phyloP scores from a whole-genome alignment of 2,888 invertebrate genomes.

The Myopa testacea region DNA sequence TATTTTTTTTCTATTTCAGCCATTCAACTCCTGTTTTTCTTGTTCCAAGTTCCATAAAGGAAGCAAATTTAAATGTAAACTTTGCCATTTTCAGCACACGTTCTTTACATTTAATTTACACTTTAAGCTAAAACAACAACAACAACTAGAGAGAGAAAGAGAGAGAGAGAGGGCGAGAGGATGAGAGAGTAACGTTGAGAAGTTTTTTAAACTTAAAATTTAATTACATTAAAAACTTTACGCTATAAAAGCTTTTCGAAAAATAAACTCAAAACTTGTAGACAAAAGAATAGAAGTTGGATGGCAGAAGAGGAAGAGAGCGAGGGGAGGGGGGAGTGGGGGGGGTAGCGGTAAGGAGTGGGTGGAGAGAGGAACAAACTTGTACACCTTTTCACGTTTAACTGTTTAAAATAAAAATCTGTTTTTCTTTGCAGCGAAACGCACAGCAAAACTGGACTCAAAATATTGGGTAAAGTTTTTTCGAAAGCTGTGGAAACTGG shows the following conservation, averaged over 20 bases:
- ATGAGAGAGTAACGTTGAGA: background rate
- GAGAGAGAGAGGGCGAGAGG: background rate
- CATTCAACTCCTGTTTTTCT: background rate
- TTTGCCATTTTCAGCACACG: background rate
- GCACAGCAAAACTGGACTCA: no score
- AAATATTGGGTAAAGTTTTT: no score
- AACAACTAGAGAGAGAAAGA: background rate
- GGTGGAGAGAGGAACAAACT: background rate
- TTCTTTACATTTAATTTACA: background rate
- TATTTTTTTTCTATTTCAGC: no score
- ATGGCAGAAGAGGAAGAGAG: background rate
- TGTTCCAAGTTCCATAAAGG: background rate
- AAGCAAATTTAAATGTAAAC: background rate
- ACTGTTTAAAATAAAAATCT: no score
- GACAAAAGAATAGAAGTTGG: background rate
- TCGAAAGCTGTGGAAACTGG: no score
- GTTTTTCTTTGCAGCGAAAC: no score
- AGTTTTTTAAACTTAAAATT: background rate
- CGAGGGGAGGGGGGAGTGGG: background rate
- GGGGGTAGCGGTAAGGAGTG: no score
- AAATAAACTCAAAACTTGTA: background rate
- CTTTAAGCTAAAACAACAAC: background rate
- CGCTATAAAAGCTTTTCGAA: background rate
- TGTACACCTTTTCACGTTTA: no score
- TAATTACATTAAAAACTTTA: constrained; percentile 18